Base-by-base conservation (phyloP, 1,140 invertebrate species). In the Chymomyza costata region DNA sequence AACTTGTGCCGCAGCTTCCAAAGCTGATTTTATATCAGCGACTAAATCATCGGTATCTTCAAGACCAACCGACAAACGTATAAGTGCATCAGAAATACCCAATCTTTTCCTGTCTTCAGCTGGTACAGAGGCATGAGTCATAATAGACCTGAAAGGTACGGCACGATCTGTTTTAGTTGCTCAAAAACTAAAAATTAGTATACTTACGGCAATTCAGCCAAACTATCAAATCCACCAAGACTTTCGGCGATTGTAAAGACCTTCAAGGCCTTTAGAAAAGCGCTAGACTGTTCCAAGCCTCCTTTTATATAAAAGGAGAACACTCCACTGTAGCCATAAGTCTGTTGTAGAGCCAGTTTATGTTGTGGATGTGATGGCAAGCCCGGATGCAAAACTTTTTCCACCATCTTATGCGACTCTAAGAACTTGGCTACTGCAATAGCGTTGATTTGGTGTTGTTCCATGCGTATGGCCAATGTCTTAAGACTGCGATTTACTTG, bases 401-500 rank as follows among this genome's bases (percentile, higher is more conserved):
- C 90, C 5, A 98, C 93, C 59, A 88, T 87, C 2, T 91, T 88
- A 88, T 97, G 93, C 0, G 57, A 82, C 83, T 97, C 93, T 13
- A 98, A 86, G 86, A 90, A 97, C 63, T 91, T 90, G 0, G 94
- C 96, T 2, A 98, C 90, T 7, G 87, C 87, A 2, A 97, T 65
- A 2, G 89, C 91, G 86, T 93, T 96, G 55, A 89, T 89, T 88
- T 92, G 92, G 73, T 98, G 97, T 70, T 93, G 89, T 66, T 93
- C 90, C 97, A 99, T 99, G 49, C 97, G 88, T 6, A 98, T 60
- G 41, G 94, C 91, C 10, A 99, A 87, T 0, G 98, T 99, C 87
- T 99, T 99, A 32, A 99, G 87, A 76, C 97, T 95, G 35, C 98
- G 91, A 78, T 95, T 97, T 0, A 98, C 95, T 80, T 97, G 87